Percentiles rank a stretch among this genome's conserved stretches.
These are phyloP conservation scores for Momotus momota DNA, from an alignment of 2,797 vertebrate species.

Conservation along the genomic window DNA sequence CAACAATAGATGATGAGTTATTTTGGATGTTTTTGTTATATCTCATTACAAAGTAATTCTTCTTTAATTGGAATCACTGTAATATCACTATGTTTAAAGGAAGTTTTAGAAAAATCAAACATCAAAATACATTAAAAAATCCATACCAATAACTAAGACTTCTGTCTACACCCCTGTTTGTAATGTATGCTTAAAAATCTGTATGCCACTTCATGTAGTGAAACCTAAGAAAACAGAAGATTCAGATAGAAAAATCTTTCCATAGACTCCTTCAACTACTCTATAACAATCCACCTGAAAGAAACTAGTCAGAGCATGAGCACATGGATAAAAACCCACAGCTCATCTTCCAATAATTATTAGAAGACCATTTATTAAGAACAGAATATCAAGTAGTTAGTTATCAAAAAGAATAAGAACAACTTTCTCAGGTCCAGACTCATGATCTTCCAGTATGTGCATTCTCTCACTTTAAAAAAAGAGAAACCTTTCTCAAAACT, in stretches of 20 bases:
- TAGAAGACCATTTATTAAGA: neutral
- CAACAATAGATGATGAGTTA: neutral
- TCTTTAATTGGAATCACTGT: neutral
- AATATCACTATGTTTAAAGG: neutral
- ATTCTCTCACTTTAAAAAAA: neutral
- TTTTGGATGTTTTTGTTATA: neutral
- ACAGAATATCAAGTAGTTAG: neutral
- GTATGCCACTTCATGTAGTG: neutral
- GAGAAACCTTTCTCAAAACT: neutral
- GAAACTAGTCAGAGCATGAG: neutral
- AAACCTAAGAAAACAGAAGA: neutral
- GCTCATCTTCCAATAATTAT: neutral
- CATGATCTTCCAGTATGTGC: neutral
- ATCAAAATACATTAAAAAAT: neutral
- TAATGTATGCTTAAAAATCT: neutral
- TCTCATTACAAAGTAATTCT: neutral
- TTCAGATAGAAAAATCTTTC: neutral
- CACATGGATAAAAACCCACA: neutral
- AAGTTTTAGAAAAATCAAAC: neutral
- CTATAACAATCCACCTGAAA: neutral
- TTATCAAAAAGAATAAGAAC: neutral
- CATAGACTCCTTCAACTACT: neutral
- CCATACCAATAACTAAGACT: neutral
- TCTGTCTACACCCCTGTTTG: neutral
- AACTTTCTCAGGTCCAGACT: neutral